A percentile compares a stretch with the other conserved stretches of the same genome.
Conservation (phyloP, 37 sponge, comb jelly and placozoan genomes). For the Chondrosia reniformis region DNA sequence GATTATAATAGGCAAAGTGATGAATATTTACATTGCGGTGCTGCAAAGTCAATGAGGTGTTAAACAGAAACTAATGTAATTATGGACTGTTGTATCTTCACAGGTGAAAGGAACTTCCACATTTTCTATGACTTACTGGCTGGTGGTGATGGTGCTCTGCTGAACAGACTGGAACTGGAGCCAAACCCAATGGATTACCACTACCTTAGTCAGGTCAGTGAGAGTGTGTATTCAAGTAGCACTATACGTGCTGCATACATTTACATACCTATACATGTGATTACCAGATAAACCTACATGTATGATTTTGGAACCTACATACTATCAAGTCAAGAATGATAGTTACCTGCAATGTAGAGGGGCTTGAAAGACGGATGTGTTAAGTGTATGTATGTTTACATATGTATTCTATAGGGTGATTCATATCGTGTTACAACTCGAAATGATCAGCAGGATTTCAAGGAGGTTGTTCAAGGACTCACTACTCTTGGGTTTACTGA, state of each 20-base stretch:
- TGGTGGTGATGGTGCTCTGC: constrained; percentile 38
- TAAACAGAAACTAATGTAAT: no score
- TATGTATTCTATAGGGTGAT: constrained; percentile 32
- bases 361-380: no score
- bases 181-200: constrained; percentile 35
- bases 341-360: no score
- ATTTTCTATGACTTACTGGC: constrained; percentile 75
- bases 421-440: constrained; percentile 29
- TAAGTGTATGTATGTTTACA: background rate
- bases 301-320: no score
- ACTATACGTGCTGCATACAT: background rate
- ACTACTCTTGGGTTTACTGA: constrained; percentile 49
- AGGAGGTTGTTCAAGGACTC: constrained; percentile 46
- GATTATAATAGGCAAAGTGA: no score
- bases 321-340: no score
- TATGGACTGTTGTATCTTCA: background rate
- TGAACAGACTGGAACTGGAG: constrained; percentile 42
- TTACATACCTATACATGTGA: background rate
- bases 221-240: background rate
- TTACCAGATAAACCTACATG: no score
- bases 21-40: no score
- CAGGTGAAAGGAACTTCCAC: constrained; percentile 83
- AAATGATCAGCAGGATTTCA: constrained; percentile 48
- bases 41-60: no score
- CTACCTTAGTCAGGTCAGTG: constrained; percentile 51